Conservation (phyloP, 2,797 vertebrate species). For the Sebastolobus altivelis region DNA sequence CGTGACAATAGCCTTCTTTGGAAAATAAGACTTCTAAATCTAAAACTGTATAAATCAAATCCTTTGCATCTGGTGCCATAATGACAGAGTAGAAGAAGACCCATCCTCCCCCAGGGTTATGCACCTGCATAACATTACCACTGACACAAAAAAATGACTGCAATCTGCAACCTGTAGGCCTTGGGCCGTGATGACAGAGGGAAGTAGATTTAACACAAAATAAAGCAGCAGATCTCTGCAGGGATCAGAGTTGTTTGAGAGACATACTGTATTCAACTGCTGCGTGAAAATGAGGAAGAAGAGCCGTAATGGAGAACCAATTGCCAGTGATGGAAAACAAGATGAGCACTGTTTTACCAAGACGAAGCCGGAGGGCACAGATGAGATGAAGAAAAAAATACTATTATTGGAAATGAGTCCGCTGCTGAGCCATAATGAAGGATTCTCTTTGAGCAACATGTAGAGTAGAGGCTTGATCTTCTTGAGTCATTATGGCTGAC, state of each 20-base stretch:
- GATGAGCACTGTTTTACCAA: constrained; percentile 41
- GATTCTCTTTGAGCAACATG: constrained; percentile 52
- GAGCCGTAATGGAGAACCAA: constrained; percentile 21
- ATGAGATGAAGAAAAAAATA: constrained; percentile 27
- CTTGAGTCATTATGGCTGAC: constrained; percentile 35
- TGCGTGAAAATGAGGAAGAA: constrained; percentile 20
- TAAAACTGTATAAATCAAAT: neutral
- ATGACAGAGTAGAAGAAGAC: neutral
- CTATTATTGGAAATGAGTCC: constrained; percentile 28
- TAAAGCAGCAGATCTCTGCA: neutral
- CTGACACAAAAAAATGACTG: neutral
- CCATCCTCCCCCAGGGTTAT: neutral
- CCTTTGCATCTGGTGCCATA: neutral
- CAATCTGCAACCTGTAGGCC: neutral
- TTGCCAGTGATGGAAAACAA: constrained; percentile 53
- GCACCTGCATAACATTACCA: constrained; percentile 1
- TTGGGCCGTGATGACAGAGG: neutral
- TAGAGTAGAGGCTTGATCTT: constrained; percentile 21
- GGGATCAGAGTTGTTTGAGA: neutral
- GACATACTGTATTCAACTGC: neutral
- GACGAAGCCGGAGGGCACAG: constrained; percentile 28
- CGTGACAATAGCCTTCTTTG: neutral
- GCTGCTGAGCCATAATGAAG: constrained; percentile 44
- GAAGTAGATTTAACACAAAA: neutral
- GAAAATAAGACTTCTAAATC: neutral